These are phyloP conservation scores for Macaca nemestrina DNA, from an alignment of 2,113 vertebrate genomes.

Conservation along the genomic window DNA sequence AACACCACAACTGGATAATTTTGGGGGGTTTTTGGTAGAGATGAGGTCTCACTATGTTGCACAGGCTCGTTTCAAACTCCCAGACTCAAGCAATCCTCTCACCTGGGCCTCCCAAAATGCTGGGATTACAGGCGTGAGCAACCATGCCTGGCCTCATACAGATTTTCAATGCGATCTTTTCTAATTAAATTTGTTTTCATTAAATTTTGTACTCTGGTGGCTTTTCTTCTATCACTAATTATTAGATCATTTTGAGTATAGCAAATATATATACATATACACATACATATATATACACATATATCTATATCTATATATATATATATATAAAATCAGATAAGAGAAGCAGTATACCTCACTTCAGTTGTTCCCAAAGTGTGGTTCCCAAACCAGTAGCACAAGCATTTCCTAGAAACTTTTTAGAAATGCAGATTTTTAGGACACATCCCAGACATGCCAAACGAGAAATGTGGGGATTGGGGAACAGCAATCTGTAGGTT, in stretches of 20 bases:
- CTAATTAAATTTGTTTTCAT: not conserved
- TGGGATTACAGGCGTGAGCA: not conserved
- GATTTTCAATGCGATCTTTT: not conserved
- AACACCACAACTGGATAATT: not conserved
- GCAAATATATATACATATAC: not conserved
- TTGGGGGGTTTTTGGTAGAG: not conserved
- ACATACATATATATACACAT: fast-evolving
- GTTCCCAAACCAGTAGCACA: not conserved
- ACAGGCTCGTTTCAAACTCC: not conserved
- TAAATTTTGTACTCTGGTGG: not conserved
- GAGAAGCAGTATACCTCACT: not conserved
- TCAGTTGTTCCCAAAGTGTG: not conserved
- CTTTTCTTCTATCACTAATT: not conserved
- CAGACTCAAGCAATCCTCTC: not conserved
- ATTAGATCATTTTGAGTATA: not conserved
- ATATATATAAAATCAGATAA: not conserved
- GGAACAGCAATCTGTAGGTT: not conserved
- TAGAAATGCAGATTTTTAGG: not conserved
- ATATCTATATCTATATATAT: not conserved
- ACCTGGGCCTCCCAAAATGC: not conserved
- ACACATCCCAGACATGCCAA: not conserved
- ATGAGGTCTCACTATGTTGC: not conserved
- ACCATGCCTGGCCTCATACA: not conserved
- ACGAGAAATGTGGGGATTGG: not conserved
- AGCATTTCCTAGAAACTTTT: not conserved